These are phyloP conservation scores for Ooceraea biroi DNA, from an alignment of 1,140 invertebrate species.

Conservation along the genomic window DNA sequence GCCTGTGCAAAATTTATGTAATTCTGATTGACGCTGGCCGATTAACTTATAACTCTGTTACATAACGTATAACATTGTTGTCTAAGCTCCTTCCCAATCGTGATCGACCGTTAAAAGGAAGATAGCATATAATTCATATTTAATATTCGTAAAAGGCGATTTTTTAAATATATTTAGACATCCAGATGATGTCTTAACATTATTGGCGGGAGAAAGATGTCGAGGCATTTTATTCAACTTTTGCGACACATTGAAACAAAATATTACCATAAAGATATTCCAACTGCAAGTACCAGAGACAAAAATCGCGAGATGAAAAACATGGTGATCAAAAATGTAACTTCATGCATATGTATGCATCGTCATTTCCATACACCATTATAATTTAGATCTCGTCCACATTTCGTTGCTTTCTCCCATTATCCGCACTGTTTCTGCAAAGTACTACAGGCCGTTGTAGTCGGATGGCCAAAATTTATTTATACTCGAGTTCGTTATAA, in stretches of 20 bases:
- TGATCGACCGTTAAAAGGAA: not conserved
- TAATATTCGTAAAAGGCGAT: not conserved
- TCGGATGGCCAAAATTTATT: conserved; percentile 54
- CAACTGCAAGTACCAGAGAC: not conserved
- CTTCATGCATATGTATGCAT: conserved; percentile 55
- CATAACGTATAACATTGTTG: not conserved
- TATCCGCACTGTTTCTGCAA: conserved; percentile 32
- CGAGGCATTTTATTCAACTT: not conserved
- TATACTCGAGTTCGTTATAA: conserved; percentile 53
- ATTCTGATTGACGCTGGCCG: conserved; percentile 54
- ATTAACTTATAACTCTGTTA: conserved; percentile 37
- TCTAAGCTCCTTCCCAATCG: conserved; percentile 7
- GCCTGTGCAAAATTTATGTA: conserved; percentile 40
- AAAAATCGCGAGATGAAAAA: not conserved
- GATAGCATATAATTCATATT: not conserved
- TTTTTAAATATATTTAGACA: not conserved
- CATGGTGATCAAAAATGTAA: conserved; percentile 33
- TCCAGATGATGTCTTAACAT: not conserved
- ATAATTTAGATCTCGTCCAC: conserved; percentile 53
- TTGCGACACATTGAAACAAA: not conserved
- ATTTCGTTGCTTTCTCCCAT: conserved; percentile 56
- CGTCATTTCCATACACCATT: conserved; percentile 53
- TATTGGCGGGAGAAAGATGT: not conserved
- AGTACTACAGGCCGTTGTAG: conserved; percentile 37
- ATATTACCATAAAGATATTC: not conserved